Percentiles rank a stretch among this genome's conserved stretches.
phyloP scores from a whole-genome alignment of 2,113 vertebrate species.

The Accipiter cooperii region DNA sequence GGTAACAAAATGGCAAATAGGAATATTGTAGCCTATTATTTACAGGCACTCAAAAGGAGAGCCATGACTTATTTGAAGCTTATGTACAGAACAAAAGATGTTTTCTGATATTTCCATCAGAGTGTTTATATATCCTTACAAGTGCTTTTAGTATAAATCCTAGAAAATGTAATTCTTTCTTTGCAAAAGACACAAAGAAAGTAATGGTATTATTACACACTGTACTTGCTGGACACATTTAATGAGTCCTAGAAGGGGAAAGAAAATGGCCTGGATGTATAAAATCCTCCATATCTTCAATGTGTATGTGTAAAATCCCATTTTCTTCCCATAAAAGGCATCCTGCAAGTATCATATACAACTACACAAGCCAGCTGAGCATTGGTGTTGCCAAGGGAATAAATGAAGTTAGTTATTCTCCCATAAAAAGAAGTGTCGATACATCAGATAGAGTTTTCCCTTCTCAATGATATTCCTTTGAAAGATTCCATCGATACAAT shows the following conservation, averaged over 20 bases:
- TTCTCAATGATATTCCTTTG: background rate
- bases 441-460: background rate
- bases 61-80: background rate
- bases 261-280: background rate
- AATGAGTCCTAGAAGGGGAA: background rate
- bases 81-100: background rate
- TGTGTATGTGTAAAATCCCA: background rate
- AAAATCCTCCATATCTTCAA: background rate
- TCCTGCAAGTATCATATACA: background rate
- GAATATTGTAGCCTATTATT: background rate
- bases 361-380: background rate
- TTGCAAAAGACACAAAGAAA: background rate
- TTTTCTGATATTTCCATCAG: background rate
- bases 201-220: background rate
- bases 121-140: background rate
- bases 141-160: background rate
- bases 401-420: background rate
- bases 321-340: background rate
- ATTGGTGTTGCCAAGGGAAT: background rate
- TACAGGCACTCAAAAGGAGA: background rate
- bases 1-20: background rate
- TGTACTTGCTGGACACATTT: background rate
- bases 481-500: background rate
- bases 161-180: background rate
- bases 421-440: background rate